Conservation (phyloP, 2,797 vertebrate genomes). For the Typhlichthys eigenmanni region DNA sequence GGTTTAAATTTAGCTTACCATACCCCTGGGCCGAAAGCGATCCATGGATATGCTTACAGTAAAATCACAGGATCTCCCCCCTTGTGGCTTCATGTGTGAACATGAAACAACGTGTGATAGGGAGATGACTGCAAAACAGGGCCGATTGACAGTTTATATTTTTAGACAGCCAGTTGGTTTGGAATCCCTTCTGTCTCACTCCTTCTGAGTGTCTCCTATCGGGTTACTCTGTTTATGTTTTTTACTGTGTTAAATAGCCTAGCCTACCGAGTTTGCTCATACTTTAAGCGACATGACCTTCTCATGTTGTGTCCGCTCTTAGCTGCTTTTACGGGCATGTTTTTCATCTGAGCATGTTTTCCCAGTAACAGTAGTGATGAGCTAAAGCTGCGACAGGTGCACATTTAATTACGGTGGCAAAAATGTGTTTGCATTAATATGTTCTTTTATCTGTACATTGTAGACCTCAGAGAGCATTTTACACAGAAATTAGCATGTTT, state of each 20-base stretch:
- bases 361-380: conserved; percentile 1
- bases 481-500: too few species aligned
- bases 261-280: conserved; percentile 25
- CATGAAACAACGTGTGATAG: conserved; percentile 35
- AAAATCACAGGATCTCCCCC: conserved; percentile 30
- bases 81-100: conserved; percentile 55
- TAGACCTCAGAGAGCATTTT: conserved; percentile 24
- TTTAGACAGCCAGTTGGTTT: conserved; percentile 58
- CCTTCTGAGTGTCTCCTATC: conserved; percentile 12
- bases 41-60: conserved; percentile 38
- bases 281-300: conserved; percentile 1
- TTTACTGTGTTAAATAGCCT: conserved; percentile 21
- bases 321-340: conserved; percentile 4
- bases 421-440: not conserved
- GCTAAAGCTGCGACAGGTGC: not conserved
- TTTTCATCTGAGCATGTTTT: conserved; percentile 2
- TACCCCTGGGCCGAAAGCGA: conserved; percentile 44
- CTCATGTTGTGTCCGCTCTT: conserved; percentile 1
- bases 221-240: conserved; percentile 34
- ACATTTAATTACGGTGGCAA: too few species aligned
- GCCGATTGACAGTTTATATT: conserved; percentile 56
- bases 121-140: conserved; percentile 53
- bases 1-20: conserved; percentile 40
- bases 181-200: conserved; percentile 35
- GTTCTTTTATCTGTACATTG: conserved; percentile 14